phyloP scores from a whole-genome alignment of 2,797 vertebrate species.

The Hyperoplus immaculatus region DNA sequence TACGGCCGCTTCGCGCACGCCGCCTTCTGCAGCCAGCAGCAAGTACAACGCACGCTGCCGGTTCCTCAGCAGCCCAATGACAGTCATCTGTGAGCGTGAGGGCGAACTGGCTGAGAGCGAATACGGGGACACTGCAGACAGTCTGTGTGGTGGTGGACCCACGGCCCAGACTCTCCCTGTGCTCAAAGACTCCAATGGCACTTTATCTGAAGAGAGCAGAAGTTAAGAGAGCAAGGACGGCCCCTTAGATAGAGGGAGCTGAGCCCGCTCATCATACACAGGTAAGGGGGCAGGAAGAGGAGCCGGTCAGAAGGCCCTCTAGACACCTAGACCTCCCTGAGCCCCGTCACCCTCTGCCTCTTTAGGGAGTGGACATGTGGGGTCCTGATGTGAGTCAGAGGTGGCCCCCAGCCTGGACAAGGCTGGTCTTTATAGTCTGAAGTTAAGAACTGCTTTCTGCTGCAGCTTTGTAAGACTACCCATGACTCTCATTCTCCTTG shows the following conservation, averaged over 20 bases:
- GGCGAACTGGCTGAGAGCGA: constrained; percentile 87
- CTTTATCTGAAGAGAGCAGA: constrained; percentile 82
- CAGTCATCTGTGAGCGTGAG: constrained; percentile 96
- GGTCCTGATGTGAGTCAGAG: constrained; percentile 49
- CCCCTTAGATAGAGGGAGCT: constrained; percentile 52
- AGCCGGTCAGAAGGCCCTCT: constrained; percentile 39
- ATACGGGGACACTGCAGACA: constrained; percentile 58
- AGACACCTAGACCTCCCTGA: constrained; percentile 40
- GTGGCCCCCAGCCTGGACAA: constrained; percentile 47
- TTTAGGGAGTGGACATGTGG: constrained; percentile 41
- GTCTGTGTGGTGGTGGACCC: constrained; percentile 24
- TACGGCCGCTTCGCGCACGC: constrained; percentile 93
- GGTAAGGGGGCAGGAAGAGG: constrained; percentile 46
- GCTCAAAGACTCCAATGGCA: constrained; percentile 80
- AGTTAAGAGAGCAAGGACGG: constrained; percentile 76
- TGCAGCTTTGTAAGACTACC: constrained; percentile 62
- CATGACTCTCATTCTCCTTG: constrained; percentile 47
- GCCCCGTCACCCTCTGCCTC: constrained; percentile 40
- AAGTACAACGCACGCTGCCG: constrained; percentile 93
- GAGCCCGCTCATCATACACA: constrained; percentile 38
- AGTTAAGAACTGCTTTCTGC: constrained; percentile 62
- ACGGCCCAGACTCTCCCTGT: constrained; percentile 43
- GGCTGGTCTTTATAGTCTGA: constrained; percentile 53
- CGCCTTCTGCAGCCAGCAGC: constrained; percentile 97
- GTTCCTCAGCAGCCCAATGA: constrained; percentile 99